Percentiles rank a stretch among this genome's conserved stretches.
Evolutionary conservation across 1,140 invertebrate species (phyloP).

Genomic region (Nasonia vitripennis): DNA sequence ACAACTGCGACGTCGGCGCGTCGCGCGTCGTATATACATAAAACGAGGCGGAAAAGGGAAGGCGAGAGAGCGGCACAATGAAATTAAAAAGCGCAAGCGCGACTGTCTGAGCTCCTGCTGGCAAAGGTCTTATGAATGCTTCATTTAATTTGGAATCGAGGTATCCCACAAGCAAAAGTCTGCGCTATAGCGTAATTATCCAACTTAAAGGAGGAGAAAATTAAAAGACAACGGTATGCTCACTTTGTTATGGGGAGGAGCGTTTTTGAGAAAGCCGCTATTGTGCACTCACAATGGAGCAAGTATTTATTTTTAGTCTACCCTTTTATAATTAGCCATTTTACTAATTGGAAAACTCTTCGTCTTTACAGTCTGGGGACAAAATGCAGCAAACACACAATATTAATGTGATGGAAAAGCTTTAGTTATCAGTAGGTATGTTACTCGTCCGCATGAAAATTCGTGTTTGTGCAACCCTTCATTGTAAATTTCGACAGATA

Average conservation of each 20-base stretch:
- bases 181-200: background rate
- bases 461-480: background rate
- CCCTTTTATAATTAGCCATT: constrained; percentile 5
- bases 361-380: background rate
- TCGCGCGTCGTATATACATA: background rate
- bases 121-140: constrained; percentile 60
- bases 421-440: too few relatives aligned
- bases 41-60: background rate
- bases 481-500: background rate
- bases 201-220: constrained; percentile 2
- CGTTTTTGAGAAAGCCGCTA: constrained; percentile 3
- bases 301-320: background rate
- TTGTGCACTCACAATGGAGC: background rate
- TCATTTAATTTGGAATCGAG: constrained; percentile 60
- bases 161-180: constrained; percentile 6
- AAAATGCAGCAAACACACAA: background rate
- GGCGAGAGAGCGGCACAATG: constrained; percentile 35
- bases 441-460: too few relatives aligned
- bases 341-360: background rate
- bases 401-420: too few relatives aligned
- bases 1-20: constrained; percentile 11
- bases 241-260: background rate
- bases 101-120: background rate
- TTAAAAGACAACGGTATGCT: constrained; percentile 3
- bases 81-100: constrained; percentile 53